Conservation (phyloP, 2,797 vertebrate species). For the Lutjanus campechanus region DNA sequence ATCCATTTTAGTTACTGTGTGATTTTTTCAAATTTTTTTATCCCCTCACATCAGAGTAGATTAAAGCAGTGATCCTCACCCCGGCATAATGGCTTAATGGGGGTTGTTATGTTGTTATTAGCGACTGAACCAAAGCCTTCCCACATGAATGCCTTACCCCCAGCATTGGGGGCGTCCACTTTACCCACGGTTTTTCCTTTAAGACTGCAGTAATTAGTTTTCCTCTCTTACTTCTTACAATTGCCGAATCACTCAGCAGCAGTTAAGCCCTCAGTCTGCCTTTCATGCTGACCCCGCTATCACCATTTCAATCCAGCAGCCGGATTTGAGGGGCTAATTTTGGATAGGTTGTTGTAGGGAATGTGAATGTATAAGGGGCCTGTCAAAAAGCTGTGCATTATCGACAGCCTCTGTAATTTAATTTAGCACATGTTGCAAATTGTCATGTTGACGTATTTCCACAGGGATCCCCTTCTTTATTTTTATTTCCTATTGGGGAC, state of each 20-base stretch:
- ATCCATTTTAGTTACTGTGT: conserved; percentile 49
- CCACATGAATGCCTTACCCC: conserved; percentile 71
- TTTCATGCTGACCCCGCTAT: conserved; percentile 75
- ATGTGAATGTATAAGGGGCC: conserved; percentile 42
- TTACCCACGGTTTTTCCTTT: conserved; percentile 75
- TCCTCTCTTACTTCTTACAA: conserved; percentile 72
- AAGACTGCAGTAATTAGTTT: conserved; percentile 84
- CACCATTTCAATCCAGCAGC: conserved; percentile 69
- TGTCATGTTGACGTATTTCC: conserved; percentile 64
- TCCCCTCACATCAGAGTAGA: conserved; percentile 57
- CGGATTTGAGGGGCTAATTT: conserved; percentile 72
- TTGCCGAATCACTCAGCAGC: conserved; percentile 77
- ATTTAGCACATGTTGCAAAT: conserved; percentile 77
- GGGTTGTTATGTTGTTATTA: conserved; percentile 81
- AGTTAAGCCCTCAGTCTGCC: conserved; percentile 70
- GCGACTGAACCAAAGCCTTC: conserved; percentile 78
- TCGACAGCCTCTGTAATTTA: conserved; percentile 73
- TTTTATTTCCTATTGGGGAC: conserved; percentile 19
- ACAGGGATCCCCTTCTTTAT: conserved; percentile 37
- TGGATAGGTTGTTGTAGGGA: conserved; percentile 52
- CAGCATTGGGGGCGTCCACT: conserved; percentile 70
- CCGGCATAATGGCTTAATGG: conserved; percentile 72
- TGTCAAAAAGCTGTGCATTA: conserved; percentile 68
- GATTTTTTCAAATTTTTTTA: conserved; percentile 22
- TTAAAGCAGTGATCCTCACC: conserved; percentile 70